Base-by-base conservation (phyloP, 2,888 invertebrate species). In the Horisme vitalbata region DNA sequence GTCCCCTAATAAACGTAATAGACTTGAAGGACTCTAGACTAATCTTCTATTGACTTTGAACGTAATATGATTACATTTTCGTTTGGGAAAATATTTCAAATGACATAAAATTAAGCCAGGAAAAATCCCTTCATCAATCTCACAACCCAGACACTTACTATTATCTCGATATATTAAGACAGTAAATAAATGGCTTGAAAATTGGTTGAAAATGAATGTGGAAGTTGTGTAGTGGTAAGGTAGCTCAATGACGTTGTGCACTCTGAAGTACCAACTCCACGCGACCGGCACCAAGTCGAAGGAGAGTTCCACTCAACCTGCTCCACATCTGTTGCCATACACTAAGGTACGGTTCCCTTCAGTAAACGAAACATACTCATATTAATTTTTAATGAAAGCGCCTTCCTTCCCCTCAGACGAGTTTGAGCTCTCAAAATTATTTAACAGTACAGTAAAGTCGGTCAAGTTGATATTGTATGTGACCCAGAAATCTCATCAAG, bases 381-480 rank as follows among this genome's bases (percentile, higher is more conserved):
- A 52, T 71, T 68, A 65, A 75, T 72, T 77, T 74, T 78, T 80
- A 81, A 82, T 69, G 75, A n/a, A n/a, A 75, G 66, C 64, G 27
- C 55, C 45, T 57, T 50, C 18, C 18, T n/a, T n/a, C 51, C 57
- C 52, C 49, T 58, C 52, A 49, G 38, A 52, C 37, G 44, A 44
- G 45, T 43, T 52, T 13, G 15, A 55, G 58, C 48, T 34, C 45
- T 56, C 30, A 24, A 57, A 57, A 67, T 59, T 47, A 62, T 61
- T 56, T 34, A 57, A 33, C 46, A 45, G 39, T 35, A 43, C 32
- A 26, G 45, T 41, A 21, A 30, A 4, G 13, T 14, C 34, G 27
- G 27, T 52, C 24, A 46, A 52, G 41, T 37, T 47, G 21, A 21
- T 32, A 52, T 31, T 52, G 44, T 52, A 52, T 41, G 46, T 52